phyloP scores from a whole-genome alignment of 2,888 invertebrate species.

The Synanthedon myopaeformis region DNA sequence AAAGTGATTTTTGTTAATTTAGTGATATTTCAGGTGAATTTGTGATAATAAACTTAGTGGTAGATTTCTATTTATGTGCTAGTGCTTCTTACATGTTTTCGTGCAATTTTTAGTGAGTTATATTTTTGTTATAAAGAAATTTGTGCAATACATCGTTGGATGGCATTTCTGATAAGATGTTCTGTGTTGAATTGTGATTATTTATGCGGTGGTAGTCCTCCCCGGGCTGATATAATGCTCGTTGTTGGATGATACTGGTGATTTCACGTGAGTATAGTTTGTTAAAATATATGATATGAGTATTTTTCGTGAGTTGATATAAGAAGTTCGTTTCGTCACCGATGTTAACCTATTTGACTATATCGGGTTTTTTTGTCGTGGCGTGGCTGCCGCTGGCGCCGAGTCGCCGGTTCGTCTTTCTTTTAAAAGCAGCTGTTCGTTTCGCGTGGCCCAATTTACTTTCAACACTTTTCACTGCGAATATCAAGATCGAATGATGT shows the following conservation, averaged over 20 bases:
- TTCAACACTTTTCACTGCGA: not conserved
- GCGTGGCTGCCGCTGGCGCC: constrained; percentile 32
- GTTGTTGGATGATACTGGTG: constrained; percentile 64
- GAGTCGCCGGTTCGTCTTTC: constrained; percentile 24
- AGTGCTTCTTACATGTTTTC: constrained; percentile 38
- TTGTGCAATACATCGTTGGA: constrained; percentile 59
- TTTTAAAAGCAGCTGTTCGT: constrained; percentile 23
- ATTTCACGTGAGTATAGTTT: constrained; percentile 46
- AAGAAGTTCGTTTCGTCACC: constrained; percentile 26
- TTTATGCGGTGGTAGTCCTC: constrained; percentile 60
- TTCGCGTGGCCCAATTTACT: constrained; percentile 12
- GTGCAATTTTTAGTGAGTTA: constrained; percentile 62
- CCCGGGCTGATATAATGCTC: constrained; percentile 57
- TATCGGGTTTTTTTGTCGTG: constrained; percentile 32
- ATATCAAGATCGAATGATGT: too few species aligned
- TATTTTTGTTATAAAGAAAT: constrained; percentile 47
- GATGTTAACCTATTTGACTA: constrained; percentile 54
- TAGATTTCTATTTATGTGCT: constrained; percentile 44
- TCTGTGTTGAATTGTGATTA: constrained; percentile 67
- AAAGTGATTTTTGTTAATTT: constrained; percentile 55
- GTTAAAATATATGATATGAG: constrained; percentile 13
- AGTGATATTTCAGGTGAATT: constrained; percentile 46
- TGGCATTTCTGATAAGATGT: constrained; percentile 47
- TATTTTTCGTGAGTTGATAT: constrained; percentile 18
- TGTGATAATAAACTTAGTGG: constrained; percentile 53